A percentile compares a stretch with the other conserved stretches of the same genome.
These are phyloP conservation scores for Mesitornis unicolor DNA, from an alignment of 2,113 vertebrate genomes.

Conservation along the genomic window DNA sequence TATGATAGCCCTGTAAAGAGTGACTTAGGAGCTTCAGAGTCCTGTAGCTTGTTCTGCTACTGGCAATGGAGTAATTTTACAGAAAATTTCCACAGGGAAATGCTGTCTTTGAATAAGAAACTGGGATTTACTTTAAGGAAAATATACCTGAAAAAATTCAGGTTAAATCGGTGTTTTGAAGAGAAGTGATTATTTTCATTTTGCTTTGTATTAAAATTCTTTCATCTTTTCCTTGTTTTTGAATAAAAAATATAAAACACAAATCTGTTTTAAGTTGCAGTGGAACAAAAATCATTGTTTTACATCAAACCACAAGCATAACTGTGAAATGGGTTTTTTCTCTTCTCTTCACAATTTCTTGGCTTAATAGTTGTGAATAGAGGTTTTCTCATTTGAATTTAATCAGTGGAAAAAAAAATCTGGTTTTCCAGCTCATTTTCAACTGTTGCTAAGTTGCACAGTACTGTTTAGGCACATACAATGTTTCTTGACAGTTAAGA, in stretches of 20 bases:
- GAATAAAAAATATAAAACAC: background rate
- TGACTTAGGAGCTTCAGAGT: background rate
- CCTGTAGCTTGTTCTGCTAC: background rate
- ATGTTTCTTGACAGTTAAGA: background rate
- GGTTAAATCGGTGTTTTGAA: background rate
- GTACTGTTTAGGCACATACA: background rate
- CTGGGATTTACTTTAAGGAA: background rate
- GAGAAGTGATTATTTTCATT: background rate
- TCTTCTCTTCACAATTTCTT: background rate
- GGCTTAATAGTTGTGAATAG: background rate
- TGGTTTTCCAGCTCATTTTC: background rate
- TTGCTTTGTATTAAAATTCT: background rate
- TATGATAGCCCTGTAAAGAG: accelerated
- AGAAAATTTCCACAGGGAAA: background rate
- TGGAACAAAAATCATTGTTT: background rate
- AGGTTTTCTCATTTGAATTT: background rate
- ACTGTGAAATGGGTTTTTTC: background rate
- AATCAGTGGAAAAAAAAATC: background rate
- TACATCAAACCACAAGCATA: background rate
- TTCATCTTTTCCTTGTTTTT: background rate
- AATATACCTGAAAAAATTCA: background rate
- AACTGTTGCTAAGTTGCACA: background rate
- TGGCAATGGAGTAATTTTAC: background rate
- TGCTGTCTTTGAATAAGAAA: background rate
- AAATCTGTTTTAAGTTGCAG: background rate